phyloP scores from a whole-genome alignment of 2,888 invertebrate genomes.

The Thera britannica region DNA sequence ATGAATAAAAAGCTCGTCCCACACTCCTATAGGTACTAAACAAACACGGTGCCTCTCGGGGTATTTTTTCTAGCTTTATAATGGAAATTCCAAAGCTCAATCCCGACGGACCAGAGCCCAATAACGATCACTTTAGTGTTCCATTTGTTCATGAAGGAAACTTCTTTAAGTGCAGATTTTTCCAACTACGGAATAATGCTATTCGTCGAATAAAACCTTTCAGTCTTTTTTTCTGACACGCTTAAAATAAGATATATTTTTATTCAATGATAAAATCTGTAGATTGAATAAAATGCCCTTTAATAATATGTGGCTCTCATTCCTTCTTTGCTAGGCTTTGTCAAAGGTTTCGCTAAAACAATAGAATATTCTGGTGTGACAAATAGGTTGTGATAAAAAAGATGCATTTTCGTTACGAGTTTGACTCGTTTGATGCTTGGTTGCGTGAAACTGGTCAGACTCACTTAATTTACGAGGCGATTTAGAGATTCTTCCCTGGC shows the following conservation, averaged over 20 bases:
- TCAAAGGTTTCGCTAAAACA: neutral
- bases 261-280: too few relatives aligned
- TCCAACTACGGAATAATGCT: too few relatives aligned
- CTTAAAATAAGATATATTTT: too few relatives aligned
- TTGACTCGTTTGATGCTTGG: neutral
- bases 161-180: too few relatives aligned
- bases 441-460: neutral
- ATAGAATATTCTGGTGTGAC: neutral
- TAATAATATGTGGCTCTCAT: neutral
- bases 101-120: constrained; percentile 18
- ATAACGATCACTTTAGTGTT: constrained; percentile 18
- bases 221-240: too few relatives aligned
- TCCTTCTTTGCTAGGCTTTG: neutral
- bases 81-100: constrained; percentile 27
- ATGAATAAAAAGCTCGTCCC: constrained; percentile 17
- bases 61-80: constrained; percentile 25
- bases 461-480: too few relatives aligned
- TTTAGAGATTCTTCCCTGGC: too few relatives aligned
- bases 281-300: neutral
- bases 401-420: too few relatives aligned
- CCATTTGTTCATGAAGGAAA: constrained; percentile 1
- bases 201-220: too few relatives aligned
- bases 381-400: too few relatives aligned
- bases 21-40: constrained; percentile 9
- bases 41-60: constrained; percentile 10